Evolutionary conservation across 2,113 vertebrate genomes (phyloP), one percentile per base, ranked within the genome.

Genomic region (Malurus melanocephalus): DNA sequence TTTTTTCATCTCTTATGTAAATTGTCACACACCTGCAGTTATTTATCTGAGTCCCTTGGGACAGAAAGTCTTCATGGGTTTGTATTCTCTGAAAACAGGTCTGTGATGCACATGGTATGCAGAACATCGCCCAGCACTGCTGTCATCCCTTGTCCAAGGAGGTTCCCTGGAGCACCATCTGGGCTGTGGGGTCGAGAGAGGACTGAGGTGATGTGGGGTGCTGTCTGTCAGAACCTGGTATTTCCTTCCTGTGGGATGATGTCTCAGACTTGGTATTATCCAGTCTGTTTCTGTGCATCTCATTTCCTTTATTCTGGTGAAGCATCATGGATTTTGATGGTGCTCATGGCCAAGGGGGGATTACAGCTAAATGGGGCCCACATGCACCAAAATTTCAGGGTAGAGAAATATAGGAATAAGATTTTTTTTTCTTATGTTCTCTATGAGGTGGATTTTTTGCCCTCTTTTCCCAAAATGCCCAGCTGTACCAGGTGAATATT

Each of bases 291-390:
- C 46, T 80, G 66, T 91, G 75, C 67, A 68, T 95, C 80, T 94
- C 48, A 94, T 96, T 94, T 96, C 92, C 94, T 91, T 88, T 89
- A 53, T 65, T 87, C 83, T 52, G 85, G 48, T 60, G 62, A 24
- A 90, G 28, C 61, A 16, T 27, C 1, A 3, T 57, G 33, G 80
- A 66, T 0, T 0, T 66, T 33, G 71, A 45, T 67, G 53, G 33
- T 83, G 48, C 48, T 93, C 16, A 52, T 87, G 1, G 55, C 94
- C 79, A 87, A 24, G 46, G 80, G n/a, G 81, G 56, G 69, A 87
- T 94, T 94, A 81, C 28, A 61, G 73, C 38, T 89, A 81, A 87
- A 94, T 92, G 61, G 62, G 65, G 69, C 59, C 85, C 74, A 88
- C 43, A 83, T 92, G 78, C 81, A 74, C 75, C 52, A 48, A 51